These are phyloP conservation scores for Danio jaintianensis DNA, from an alignment of 2,797 vertebrate species.

Conservation along the genomic window DNA sequence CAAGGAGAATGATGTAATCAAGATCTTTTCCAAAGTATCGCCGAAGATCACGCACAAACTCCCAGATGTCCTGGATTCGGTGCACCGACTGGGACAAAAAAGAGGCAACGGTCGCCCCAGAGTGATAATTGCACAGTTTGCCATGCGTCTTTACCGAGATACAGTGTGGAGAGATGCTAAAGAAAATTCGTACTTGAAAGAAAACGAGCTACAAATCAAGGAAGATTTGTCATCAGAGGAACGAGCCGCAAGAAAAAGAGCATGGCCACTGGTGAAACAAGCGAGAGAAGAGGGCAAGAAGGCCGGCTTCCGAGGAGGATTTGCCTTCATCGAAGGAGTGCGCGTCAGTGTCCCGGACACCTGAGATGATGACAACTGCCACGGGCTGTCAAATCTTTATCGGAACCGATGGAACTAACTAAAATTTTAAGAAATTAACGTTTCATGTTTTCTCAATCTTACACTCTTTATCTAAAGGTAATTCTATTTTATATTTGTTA, in stretches of 20 bases:
- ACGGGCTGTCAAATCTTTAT: background rate
- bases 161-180: slow-evolving; percentile 7
- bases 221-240: background rate
- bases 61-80: background rate
- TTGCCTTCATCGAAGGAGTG: no score
- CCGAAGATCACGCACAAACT: background rate
- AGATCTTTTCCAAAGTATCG: background rate
- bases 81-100: background rate
- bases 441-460: background rate
- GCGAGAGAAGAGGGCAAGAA: background rate
- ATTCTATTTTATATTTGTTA: background rate
- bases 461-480: background rate
- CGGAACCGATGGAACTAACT: background rate
- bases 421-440: background rate
- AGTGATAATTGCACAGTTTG: slow-evolving; percentile 1
- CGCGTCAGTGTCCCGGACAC: background rate
- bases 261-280: background rate
- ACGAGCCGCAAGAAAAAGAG: background rate
- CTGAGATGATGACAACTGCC: background rate
- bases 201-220: background rate
- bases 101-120: background rate
- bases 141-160: background rate
- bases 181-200: background rate
- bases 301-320: background rate
- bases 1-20: background rate